These are phyloP conservation scores for Torymus auratus DNA, from an alignment of 2,888 invertebrate genomes.

Conservation along the genomic window DNA sequence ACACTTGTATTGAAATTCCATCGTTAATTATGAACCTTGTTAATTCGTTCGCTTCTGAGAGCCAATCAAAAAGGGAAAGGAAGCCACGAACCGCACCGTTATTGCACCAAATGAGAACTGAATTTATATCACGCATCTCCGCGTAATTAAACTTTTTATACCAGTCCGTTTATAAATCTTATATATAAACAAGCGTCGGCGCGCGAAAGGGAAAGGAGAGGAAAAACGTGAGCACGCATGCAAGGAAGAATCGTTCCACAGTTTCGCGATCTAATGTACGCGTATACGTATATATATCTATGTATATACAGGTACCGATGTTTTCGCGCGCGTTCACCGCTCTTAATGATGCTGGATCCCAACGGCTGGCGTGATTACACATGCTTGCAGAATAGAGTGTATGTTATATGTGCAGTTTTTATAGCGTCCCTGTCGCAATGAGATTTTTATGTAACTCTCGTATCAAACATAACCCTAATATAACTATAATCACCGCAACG, in stretches of 20 bases:
- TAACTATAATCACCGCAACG: too few species aligned
- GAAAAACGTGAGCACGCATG: too few species aligned
- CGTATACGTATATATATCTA: too few species aligned
- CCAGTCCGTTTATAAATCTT: slow-evolving; percentile 18
- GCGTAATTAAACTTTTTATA: slow-evolving; percentile 4
- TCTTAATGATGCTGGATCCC: slow-evolving; percentile 8
- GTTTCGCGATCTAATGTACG: background rate
- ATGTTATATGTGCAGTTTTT: too few species aligned
- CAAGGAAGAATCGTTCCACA: slow-evolving; percentile 16
- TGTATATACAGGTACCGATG: background rate
- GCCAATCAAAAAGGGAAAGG: background rate
- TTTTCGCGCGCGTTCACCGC: slow-evolving; percentile 11
- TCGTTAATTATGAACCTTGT: slow-evolving; percentile 35
- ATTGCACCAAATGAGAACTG: background rate
- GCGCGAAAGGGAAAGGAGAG: too few species aligned
- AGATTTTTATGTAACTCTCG: too few species aligned
- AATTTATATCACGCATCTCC: slow-evolving; percentile 30
- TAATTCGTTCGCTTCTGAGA: slow-evolving; percentile 1
- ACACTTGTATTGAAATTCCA: slow-evolving; percentile 33
- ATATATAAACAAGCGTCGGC: slow-evolving; percentile 20
- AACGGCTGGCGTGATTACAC: background rate
- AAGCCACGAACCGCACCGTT: background rate
- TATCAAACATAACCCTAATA: too few species aligned
- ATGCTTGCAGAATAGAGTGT: too few species aligned
- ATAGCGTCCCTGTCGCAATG: too few species aligned